Evolutionary conservation across 2,797 vertebrate species (phyloP).

Genomic region (Eutrigla gurnardus): DNA sequence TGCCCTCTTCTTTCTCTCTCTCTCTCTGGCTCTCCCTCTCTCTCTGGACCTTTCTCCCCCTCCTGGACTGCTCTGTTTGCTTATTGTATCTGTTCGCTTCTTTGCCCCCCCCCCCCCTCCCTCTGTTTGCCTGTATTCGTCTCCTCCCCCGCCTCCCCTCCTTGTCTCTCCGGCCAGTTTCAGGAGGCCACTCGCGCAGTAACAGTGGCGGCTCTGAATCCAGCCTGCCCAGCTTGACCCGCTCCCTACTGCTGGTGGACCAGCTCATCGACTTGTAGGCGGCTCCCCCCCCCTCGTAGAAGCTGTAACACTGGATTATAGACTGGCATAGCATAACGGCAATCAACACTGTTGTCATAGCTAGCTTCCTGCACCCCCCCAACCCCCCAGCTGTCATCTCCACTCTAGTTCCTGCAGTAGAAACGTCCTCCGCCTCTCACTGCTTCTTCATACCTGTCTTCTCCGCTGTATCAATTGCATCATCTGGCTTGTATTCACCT

Average conservation of each 20-base stretch:
- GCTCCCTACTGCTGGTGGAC: slow-evolving; percentile 99
- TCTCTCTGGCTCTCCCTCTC: slow-evolving; percentile 42
- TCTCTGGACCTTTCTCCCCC: slow-evolving; percentile 37
- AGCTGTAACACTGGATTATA: slow-evolving; percentile 74
- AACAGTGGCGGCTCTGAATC: slow-evolving; percentile 99
- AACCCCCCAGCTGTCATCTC: slow-evolving; percentile 45
- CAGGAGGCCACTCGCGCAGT: slow-evolving; percentile 99
- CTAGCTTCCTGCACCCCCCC: slow-evolving; percentile 61
- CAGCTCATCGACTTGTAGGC: slow-evolving; percentile 97
- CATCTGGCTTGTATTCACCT: slow-evolving; percentile 54
- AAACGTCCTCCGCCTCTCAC: slow-evolving; percentile 55
- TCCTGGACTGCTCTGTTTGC: slow-evolving; percentile 61
- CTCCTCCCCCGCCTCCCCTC: slow-evolving; percentile 4
- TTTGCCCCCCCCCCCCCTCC: slow-evolving; percentile 38
- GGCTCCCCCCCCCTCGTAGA: slow-evolving; percentile 44
- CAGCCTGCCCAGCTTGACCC: slow-evolving; percentile 99
- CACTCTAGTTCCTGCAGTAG: slow-evolving; percentile 56
- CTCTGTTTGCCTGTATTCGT: slow-evolving; percentile 53
- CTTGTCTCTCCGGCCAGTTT: slow-evolving; percentile 90
- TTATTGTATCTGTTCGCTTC: slow-evolving; percentile 59
- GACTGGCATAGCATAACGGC: slow-evolving; percentile 74
- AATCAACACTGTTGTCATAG: slow-evolving; percentile 72
- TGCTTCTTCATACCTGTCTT: slow-evolving; percentile 60
- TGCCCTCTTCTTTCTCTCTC: slow-evolving; percentile 38
- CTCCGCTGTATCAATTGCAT: slow-evolving; percentile 33